These are phyloP conservation scores for Triops longicaudatus DNA, from an alignment of 1,140 invertebrate species.

Conservation along the genomic window DNA sequence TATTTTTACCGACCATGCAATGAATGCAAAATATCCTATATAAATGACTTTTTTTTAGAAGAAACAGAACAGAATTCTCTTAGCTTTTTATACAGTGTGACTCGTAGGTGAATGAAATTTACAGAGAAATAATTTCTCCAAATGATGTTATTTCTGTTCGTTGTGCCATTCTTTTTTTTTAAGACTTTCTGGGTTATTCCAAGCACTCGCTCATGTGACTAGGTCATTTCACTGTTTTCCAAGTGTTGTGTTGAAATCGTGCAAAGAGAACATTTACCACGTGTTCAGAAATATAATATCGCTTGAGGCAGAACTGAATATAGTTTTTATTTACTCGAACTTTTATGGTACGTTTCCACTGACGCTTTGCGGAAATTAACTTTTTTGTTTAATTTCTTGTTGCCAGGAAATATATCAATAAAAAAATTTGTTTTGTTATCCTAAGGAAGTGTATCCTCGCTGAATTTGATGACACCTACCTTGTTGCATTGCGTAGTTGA, in stretches of 20 bases:
- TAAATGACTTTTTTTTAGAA: background rate
- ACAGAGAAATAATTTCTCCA: background rate
- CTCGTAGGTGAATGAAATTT: background rate
- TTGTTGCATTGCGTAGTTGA: too few relatives aligned
- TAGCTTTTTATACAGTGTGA: background rate
- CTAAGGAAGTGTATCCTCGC: too few relatives aligned
- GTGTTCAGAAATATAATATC: too few relatives aligned
- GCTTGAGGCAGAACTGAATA: too few relatives aligned
- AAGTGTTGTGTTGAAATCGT: background rate
- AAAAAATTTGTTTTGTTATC: too few relatives aligned
- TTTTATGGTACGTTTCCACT: too few relatives aligned
- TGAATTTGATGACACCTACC: too few relatives aligned
- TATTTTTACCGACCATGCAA: background rate
- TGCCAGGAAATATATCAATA: too few relatives aligned
- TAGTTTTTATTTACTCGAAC: too few relatives aligned
- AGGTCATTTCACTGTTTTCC: constrained; percentile 1
- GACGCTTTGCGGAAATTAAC: too few relatives aligned
- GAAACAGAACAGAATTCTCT: background rate
- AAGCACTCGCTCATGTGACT: background rate
- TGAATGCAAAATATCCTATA: background rate
- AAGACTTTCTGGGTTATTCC: background rate
- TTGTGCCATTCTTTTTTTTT: background rate
- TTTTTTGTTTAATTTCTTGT: too few relatives aligned
- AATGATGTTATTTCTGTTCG: background rate
- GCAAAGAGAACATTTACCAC: too few relatives aligned